These are phyloP conservation scores for Nematopogon swammerdamellus DNA, from an alignment of 2,888 invertebrate genomes.

Conservation along the genomic window DNA sequence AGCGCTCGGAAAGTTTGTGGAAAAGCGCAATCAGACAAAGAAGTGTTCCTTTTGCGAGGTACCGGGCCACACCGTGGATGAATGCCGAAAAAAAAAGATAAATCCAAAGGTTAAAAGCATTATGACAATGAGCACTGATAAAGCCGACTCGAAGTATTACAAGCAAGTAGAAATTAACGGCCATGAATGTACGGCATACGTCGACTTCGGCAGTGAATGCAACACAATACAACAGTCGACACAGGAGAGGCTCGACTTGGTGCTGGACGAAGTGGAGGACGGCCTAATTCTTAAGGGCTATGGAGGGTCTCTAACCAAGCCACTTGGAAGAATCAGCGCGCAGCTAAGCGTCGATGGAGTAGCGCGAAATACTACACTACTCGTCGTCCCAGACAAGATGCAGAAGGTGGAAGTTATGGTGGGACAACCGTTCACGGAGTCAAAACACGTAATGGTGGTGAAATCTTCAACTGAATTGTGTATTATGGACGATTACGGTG, in stretches of 20 bases:
- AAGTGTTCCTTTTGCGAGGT: conserved; percentile 5
- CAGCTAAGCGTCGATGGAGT: conserved; percentile 8
- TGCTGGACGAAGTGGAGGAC: too few relatives aligned
- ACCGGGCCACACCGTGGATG: conserved; percentile 5
- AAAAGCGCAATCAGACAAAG: conserved; percentile 3
- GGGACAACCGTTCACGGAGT: conserved; percentile 7
- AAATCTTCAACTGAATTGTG: conserved; percentile 8
- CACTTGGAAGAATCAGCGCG: conserved; percentile 5
- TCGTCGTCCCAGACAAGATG: conserved; percentile 6
- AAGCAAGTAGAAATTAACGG: conserved; percentile 7
- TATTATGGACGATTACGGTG: background rate
- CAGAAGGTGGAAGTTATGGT: conserved; percentile 8
- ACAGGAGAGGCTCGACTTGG: too few relatives aligned
- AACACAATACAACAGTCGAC: too few relatives aligned
- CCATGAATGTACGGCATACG: conserved; percentile 4
- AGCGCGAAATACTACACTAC: conserved; percentile 4
- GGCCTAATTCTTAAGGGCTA: conserved; percentile 7
- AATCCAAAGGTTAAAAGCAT: conserved; percentile 4
- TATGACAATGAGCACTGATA: background rate
- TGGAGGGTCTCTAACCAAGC: conserved; percentile 6
- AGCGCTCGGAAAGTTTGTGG: too few relatives aligned
- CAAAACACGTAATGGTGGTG: conserved; percentile 6
- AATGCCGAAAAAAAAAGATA: conserved; percentile 1
- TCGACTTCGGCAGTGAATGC: conserved; percentile 12
- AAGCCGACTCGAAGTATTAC: conserved; percentile 6